Evolutionary conservation across 2,113 vertebrate species (phyloP), one percentile per base, ranked within the genome.

Genomic region (human): DNA sequence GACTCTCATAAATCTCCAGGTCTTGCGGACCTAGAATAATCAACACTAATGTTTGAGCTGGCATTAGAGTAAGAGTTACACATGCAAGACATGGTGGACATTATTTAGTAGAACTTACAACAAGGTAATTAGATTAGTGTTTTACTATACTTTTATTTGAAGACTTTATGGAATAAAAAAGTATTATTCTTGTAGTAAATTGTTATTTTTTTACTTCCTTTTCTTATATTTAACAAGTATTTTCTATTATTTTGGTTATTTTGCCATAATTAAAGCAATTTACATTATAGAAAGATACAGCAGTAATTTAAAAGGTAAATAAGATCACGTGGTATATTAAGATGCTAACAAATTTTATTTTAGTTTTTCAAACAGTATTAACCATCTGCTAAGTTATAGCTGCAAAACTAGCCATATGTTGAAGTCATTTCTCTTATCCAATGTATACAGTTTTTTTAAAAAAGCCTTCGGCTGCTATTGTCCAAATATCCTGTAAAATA

Each of bases 341-440:
- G 61, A 89, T 97, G 86, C 30, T 93, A 89, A 94, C 55, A 89
- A 95, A 97, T 93, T 85, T 30, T 59, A 80, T 87, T 87, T 93
- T 8, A 87, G 87, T 95, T 97, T 96, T 66, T 93, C 90, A 97
- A 98, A 97, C 82, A 73, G 82, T 98, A 93, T 89, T 96, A 98
- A 81, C 98, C 98, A 98, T 98, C 97, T 99, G 98, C 59, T 96
- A 95, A 97, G 88, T 18, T 92, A 95, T 92, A 88, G 94, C 73
- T 97, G 55, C 73, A 98, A 78, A 98, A 55, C 72, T 93, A 95
- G n/a, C 97, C 96, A 97, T 98, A 98, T 98, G 97, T 97, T 98
- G 97, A 92, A 95, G 75, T 86, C 88, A 57, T 97, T 96, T 97
- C 96, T 97, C 64, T 96, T 97, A 95, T 97, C 88, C 90, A 91